Conservation (phyloP, 2,888 invertebrate species). For the Cotesia congregata region DNA sequence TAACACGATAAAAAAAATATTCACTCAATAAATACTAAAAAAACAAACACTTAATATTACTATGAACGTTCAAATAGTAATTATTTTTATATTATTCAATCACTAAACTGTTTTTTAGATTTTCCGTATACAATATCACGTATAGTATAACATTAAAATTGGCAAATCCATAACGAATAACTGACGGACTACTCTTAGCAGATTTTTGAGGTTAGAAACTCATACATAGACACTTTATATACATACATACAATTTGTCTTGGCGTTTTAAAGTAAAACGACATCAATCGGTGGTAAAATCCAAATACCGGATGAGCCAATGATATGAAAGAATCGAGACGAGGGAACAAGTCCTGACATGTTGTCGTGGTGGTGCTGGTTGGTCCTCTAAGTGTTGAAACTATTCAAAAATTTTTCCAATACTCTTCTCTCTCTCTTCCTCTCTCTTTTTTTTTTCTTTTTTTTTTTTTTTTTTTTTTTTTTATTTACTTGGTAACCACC, state of each 20-base stretch:
- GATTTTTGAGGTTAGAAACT: conserved; percentile 33
- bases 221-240: conserved; percentile 31
- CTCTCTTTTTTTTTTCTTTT: neutral
- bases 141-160: neutral
- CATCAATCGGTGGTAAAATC: conserved; percentile 28
- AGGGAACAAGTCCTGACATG: conserved; percentile 44
- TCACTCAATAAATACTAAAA: conserved; percentile 16
- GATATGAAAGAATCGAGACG: conserved; percentile 9
- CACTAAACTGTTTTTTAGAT: neutral
- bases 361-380: conserved; percentile 19
- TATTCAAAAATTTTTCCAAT: neutral
- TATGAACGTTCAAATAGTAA: neutral
- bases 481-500: neutral
- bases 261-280: conserved; percentile 20
- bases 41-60: neutral
- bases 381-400: conserved; percentile 6
- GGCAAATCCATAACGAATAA: conserved; percentile 19
- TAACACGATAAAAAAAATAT: conserved; percentile 5
- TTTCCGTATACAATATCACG: conserved; percentile 2
- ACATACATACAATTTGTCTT: conserved; percentile 38
- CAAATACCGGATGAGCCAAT: conserved; percentile 25
- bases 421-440: conserved; percentile 31
- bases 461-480: neutral
- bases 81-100: neutral
- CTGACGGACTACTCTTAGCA: conserved; percentile 5